A percentile compares a stretch with the other conserved stretches of the same genome.
Evolutionary conservation across 2,113 vertebrate species (phyloP).

Genomic region (Crotalus horridus): DNA sequence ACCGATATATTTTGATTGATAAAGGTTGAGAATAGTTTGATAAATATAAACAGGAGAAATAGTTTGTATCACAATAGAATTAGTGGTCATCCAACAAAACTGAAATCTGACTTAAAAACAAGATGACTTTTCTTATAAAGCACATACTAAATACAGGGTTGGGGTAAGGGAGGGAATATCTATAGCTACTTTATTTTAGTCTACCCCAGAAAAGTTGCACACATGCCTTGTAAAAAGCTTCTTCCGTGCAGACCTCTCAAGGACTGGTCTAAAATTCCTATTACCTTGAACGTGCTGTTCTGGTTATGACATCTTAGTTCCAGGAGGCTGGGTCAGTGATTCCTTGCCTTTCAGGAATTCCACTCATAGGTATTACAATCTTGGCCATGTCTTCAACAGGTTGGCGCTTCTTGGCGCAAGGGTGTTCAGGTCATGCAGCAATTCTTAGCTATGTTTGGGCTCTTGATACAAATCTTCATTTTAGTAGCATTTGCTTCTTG

Average conservation of each 20-base stretch:
- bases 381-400: neutral
- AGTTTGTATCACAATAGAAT: neutral
- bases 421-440: neutral
- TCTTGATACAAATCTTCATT: neutral
- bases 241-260: neutral
- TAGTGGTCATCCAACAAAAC: neutral
- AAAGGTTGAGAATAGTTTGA: neutral
- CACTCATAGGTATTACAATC: rapidly evolving
- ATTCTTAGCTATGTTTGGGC: neutral
- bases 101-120: neutral
- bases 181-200: neutral
- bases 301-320: neutral
- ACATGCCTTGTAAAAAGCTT: neutral
- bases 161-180: neutral
- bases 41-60: neutral
- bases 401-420: neutral
- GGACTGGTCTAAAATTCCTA: conserved; percentile 14
- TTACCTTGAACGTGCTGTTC: neutral
- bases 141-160: neutral
- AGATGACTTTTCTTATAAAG: neutral
- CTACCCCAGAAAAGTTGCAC: neutral
- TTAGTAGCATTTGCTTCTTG: conserved; percentile 53
- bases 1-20: neutral
- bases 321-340: neutral
- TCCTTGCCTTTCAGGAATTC: neutral